Base-by-base conservation (phyloP, 2,888 invertebrate genomes). In the Galerucella nymphaeae region DNA sequence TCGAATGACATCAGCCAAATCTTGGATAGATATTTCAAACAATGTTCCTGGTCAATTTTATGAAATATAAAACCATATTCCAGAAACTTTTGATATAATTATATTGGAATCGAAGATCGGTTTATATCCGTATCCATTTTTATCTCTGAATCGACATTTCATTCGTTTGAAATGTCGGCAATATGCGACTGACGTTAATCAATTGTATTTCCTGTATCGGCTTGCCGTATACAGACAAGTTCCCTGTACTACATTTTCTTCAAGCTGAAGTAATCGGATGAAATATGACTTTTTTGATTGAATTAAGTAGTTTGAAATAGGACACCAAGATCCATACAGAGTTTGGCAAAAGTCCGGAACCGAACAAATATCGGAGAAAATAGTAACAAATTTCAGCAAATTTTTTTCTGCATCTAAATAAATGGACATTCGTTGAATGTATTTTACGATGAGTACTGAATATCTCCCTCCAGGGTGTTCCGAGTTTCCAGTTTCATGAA, bases 161-260 rank as follows among this genome's bases (percentile, higher is more conserved):
- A 41, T 71, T 71, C 71, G 59, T 66, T 59, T 59, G 66, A 71
- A 66, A 48, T 41, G 71, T 66, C 66, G 20, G 53, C 71, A 38
- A 61, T 71, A 50, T 71, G 66, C 58, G 59, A 71, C 59, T 63
- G 59, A 53, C 16, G 66, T 71, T 59, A 71, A 71, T 71, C 71
- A 71, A 66, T 64, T 71, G 65, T 71, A 65, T 71, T 70, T 59
- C 53, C 50, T 30, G 10, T 59, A 67, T 67, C 30, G 45, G 59
- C 48, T 48, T 13, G 62, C 48, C 45, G 20, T 45, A 48, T 30
- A 68, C 48, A 61, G 62, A 68, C 68, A 61, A 68, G 68, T 53
- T 68, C 50, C 10, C 23, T 55, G 18, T 16, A 48, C 61, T 20
- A 18, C 10, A 62, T 41, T 50, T 14, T 50, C n/a, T 62, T 68